Percentiles rank a stretch among this genome's conserved stretches.
Conservation (phyloP, 2,113 vertebrate genomes). For the Ursus arctos region DNA sequence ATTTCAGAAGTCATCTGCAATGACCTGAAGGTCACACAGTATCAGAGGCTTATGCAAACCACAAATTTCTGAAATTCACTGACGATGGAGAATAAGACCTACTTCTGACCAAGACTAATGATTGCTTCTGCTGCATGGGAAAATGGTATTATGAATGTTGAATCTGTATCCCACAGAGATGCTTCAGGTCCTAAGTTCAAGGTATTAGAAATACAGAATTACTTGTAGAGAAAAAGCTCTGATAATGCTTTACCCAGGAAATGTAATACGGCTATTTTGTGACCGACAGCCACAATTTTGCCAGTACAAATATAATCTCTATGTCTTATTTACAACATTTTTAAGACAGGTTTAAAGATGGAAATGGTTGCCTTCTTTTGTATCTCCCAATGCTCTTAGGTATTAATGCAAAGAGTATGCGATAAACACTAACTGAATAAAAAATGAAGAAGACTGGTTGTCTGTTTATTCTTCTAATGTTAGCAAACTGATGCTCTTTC, state of each 20-base stretch:
- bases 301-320: background rate
- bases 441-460: no score
- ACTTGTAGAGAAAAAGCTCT: background rate
- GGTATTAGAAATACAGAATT: background rate
- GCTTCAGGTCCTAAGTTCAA: background rate
- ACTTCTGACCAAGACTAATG: background rate
- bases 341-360: background rate
- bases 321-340: background rate
- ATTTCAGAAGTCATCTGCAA: background rate
- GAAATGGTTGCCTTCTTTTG: background rate
- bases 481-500: background rate
- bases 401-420: background rate
- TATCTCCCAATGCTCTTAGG: background rate
- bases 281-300: background rate
- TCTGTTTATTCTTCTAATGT: background rate
- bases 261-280: background rate
- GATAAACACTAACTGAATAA: background rate
- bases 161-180: background rate
- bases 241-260: background rate
- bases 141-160: background rate
- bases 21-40: background rate
- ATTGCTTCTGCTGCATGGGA: background rate
- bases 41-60: background rate
- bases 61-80: background rate
- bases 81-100: background rate